A percentile compares a stretch with the other conserved stretches of the same genome.
Conservation (phyloP, 2,888 invertebrate genomes). For the Eupeodes luniger region DNA sequence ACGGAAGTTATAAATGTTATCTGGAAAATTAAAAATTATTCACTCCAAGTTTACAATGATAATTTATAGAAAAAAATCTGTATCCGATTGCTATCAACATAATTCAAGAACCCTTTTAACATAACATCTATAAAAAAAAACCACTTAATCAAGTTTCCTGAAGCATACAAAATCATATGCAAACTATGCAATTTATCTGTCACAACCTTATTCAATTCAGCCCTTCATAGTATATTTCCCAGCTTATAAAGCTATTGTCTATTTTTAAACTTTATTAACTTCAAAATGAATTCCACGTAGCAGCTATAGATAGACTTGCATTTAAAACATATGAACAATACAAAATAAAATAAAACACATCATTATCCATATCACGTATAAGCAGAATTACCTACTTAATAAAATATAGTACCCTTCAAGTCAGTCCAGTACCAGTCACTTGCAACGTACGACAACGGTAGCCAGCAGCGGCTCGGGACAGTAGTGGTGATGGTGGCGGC, state of each 20-base stretch:
- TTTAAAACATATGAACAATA: neutral
- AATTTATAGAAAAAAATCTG: too few species aligned
- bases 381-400: conserved; percentile 12
- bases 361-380: conserved; percentile 2
- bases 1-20: too few species aligned
- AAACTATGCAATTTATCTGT: neutral
- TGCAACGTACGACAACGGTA: conserved; percentile 15
- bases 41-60: too few species aligned
- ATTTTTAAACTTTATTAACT: neutral
- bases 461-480: too few species aligned
- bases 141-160: neutral
- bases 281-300: conserved; percentile 7
- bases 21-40: too few species aligned
- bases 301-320: neutral
- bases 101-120: too few species aligned
- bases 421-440: conserved; percentile 40
- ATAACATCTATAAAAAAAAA: neutral
- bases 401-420: conserved; percentile 44
- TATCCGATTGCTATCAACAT: too few species aligned
- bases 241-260: neutral
- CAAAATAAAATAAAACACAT: neutral
- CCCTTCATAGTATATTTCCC: neutral
- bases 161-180: neutral
- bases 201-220: neutral
- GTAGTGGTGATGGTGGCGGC: conserved; percentile 12